Evolutionary conservation across 2,888 invertebrate species (phyloP).

Genomic region (Eupithecia pulchellata): DNA sequence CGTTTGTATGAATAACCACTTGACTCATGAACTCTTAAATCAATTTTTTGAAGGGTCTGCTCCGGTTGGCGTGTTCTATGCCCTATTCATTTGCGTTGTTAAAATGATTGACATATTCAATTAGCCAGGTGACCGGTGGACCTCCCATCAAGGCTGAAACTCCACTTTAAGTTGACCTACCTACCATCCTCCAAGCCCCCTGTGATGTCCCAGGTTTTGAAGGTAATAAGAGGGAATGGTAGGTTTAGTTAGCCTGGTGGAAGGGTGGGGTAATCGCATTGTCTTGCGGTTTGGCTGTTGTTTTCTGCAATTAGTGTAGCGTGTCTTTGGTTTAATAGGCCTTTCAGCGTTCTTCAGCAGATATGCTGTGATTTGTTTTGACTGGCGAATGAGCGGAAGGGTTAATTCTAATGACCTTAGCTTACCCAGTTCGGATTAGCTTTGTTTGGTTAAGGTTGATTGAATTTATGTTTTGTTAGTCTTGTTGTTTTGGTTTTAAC

Average conservation of each 20-base stretch:
- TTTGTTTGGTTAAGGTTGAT: neutral
- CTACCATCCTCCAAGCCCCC: constrained; percentile 10
- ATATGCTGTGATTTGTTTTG: constrained; percentile 52
- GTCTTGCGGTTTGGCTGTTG: constrained; percentile 78
- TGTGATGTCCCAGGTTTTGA: constrained; percentile 13
- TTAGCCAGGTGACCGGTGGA: constrained; percentile 88
- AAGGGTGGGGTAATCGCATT: constrained; percentile 62
- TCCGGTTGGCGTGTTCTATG: constrained; percentile 68
- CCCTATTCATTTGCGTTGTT: constrained; percentile 88
- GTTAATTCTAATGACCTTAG: constrained; percentile 13
- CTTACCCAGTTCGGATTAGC: neutral
- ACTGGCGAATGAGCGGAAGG: constrained; percentile 57
- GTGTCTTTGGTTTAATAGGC: constrained; percentile 77
- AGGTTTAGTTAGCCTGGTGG: constrained; percentile 57
- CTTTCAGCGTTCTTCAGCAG: constrained; percentile 69
- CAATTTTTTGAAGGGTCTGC: constrained; percentile 52
- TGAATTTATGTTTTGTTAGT: neutral
- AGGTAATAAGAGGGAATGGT: constrained; percentile 36
- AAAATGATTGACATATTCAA: constrained; percentile 93
- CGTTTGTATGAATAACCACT: constrained; percentile 20
- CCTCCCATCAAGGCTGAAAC: constrained; percentile 81
- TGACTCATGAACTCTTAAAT: neutral
- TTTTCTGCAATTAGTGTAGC: constrained; percentile 82
- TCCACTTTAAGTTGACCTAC: constrained; percentile 58
- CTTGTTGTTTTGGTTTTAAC: neutral